Evolutionary conservation across 2,888 invertebrate species (phyloP), one percentile per base, ranked within the genome.

Genomic region (Cepaea hortensis): DNA sequence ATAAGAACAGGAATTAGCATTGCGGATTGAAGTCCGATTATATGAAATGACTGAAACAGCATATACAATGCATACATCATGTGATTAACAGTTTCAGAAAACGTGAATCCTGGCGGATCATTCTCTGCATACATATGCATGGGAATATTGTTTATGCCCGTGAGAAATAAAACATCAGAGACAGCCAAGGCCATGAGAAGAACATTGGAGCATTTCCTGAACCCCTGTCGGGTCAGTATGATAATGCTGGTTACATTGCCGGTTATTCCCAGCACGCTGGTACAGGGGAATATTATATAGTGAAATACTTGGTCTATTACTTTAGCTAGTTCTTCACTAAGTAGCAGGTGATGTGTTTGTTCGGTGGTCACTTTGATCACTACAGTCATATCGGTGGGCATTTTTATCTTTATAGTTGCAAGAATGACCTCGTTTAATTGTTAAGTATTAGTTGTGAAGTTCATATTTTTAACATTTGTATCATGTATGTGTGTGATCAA

Each of bases 211-310:
- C n/a, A 77, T 61, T 77, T 77, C 11, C n/a, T 50, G 55, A 77
- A 55, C n/a, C 77, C 77, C 23, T 61, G 77, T 55, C 77, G 20
- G 55, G 77, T 77, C n/a, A 77, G 6, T 61, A 77, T 3, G 11
- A 77, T 3, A 77, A 77, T 77, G 50, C 77, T 77, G 77, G n/a
- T 77, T n/a, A 55, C n/a, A n/a, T 77, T 77, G 18, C 77, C 77
- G 0, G 13, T n/a, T n/a, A 77, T 55, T 9, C 77, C 77, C 61
- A 77, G 1, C 5, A 61, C 20, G 3, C n/a, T 11, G 18, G 11
- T 11, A 9, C 55, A 61, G 0, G 77, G 77, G n/a, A n/a, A n/a
- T 7, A 77, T 50, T 55, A 55, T 55, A n/a, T 55, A 55, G n/a
- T 77, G 9, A n/a, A 77, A 77, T 13, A 9, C 6, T 5, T 55